A percentile compares a stretch with the other conserved stretches of the same genome.
Conservation (phyloP, 1,140 invertebrate species). For the Nautilus pompilius region DNA sequence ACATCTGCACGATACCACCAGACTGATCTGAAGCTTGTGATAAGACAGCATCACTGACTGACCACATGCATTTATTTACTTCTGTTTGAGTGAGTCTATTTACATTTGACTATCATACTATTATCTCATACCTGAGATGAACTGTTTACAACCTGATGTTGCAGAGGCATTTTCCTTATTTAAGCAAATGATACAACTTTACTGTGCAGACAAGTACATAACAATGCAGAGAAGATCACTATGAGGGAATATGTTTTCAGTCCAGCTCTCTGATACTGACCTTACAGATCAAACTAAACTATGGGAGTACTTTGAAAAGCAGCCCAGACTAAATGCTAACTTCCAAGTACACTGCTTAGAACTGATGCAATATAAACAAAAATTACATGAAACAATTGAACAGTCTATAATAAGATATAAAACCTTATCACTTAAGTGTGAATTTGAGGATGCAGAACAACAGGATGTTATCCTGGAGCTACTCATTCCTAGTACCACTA, state of each 20-base stretch:
- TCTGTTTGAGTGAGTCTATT: too few species aligned
- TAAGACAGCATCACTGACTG: too few species aligned
- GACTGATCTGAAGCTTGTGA: too few species aligned
- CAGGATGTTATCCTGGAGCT: conserved; percentile 9
- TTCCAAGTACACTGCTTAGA: conserved; percentile 8
- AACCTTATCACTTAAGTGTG: conserved; percentile 3
- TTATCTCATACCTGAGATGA: too few species aligned
- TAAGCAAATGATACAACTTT: conserved; percentile 6
- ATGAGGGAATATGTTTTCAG: conserved; percentile 3
- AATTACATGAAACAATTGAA: conserved; percentile 1
- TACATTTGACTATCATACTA: too few species aligned
- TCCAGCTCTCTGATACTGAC: conserved; percentile 4
- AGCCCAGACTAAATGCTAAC: background rate
- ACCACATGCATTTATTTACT: too few species aligned
- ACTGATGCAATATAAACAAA: conserved; percentile 6
- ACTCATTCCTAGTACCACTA: conserved; percentile 1
- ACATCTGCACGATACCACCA: too few species aligned
- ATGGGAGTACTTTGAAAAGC: conserved; percentile 10
- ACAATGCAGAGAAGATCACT: conserved; percentile 1
- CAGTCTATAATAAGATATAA: conserved; percentile 4
- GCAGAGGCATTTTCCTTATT: background rate
- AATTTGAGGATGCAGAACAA: conserved; percentile 1
- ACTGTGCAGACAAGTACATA: conserved; percentile 4
- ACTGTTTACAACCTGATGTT: too few species aligned
- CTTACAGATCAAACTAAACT: background rate